phyloP scores from a whole-genome alignment of 2,797 vertebrate species.

The Hoplostethus atlanticus region DNA sequence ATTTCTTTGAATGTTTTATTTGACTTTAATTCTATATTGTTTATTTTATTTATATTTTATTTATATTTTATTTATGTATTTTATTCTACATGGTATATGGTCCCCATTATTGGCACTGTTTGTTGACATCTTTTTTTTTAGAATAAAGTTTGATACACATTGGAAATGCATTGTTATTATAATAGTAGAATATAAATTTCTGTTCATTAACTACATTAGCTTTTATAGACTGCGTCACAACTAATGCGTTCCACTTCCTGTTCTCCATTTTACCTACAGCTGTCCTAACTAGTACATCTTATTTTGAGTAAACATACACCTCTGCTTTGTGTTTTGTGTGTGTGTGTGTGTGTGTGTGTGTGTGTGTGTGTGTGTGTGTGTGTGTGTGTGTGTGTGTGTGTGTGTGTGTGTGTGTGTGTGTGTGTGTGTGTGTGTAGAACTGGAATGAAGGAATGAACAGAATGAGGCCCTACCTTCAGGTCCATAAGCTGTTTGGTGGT shows the following conservation, averaged over 20 bases:
- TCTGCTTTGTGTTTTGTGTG: background rate
- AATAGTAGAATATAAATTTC: background rate
- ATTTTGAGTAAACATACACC: constrained; percentile 22
- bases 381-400: background rate
- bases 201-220: background rate
- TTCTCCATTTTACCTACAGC: too few relatives aligned
- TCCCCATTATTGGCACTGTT: background rate
- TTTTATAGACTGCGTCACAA: too few relatives aligned
- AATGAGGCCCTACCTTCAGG: constrained; percentile 81
- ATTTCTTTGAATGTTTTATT: background rate
- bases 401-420: background rate
- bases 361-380: background rate
- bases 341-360: background rate
- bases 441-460: background rate
- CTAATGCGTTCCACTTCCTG: too few relatives aligned
- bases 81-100: background rate
- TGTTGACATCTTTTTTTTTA: background rate
- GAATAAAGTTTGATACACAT: background rate
- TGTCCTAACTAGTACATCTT: background rate
- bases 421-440: background rate
- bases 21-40: too few relatives aligned
- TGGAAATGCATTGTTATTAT: background rate
- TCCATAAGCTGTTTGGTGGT: constrained; percentile 71
- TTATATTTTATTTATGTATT: background rate
- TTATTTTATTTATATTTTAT: background rate